Evolutionary conservation across 2,888 invertebrate species (phyloP).

Genomic region (Catocala sponsa): DNA sequence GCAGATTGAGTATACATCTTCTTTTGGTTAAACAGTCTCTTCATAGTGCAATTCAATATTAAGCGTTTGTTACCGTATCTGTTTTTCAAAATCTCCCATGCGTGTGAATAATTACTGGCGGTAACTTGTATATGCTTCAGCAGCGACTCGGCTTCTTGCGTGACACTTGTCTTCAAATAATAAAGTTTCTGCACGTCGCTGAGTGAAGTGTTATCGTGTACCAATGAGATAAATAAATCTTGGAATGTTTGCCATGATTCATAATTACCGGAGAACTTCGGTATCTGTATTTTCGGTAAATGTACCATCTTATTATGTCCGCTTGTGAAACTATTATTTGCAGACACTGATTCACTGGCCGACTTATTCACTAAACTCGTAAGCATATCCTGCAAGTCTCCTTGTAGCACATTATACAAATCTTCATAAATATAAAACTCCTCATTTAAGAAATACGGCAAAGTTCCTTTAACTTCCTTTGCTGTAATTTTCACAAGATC

Average conservation of each 20-base stretch:
- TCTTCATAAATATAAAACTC: too few species aligned
- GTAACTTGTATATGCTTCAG: slow-evolving; percentile 14
- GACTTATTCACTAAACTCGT: not conserved
- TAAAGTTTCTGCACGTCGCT: too few species aligned
- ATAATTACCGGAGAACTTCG: not conserved
- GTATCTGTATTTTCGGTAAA: not conserved
- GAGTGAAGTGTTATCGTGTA: too few species aligned
- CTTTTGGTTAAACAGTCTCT: slow-evolving; percentile 12
- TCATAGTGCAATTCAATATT: slow-evolving; percentile 9
- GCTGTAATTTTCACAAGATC: too few species aligned
- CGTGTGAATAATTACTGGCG: slow-evolving; percentile 10
- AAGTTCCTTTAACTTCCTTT: too few species aligned
- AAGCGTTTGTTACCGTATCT: slow-evolving; percentile 16
- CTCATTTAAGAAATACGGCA: too few species aligned
- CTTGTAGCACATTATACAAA: too few species aligned
- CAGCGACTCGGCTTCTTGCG: slow-evolving; percentile 9
- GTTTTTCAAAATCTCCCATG: slow-evolving; percentile 10
- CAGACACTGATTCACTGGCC: too few species aligned
- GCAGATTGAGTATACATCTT: slow-evolving; percentile 9
- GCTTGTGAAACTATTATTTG: too few species aligned
- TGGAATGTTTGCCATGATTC: not conserved
- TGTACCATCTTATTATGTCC: too few species aligned
- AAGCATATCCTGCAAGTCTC: too few species aligned
- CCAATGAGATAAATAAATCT: not conserved
- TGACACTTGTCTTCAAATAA: slow-evolving; percentile 20